Conservation (phyloP, 2,113 vertebrate genomes). For the Daubentonia madagascariensis region DNA sequence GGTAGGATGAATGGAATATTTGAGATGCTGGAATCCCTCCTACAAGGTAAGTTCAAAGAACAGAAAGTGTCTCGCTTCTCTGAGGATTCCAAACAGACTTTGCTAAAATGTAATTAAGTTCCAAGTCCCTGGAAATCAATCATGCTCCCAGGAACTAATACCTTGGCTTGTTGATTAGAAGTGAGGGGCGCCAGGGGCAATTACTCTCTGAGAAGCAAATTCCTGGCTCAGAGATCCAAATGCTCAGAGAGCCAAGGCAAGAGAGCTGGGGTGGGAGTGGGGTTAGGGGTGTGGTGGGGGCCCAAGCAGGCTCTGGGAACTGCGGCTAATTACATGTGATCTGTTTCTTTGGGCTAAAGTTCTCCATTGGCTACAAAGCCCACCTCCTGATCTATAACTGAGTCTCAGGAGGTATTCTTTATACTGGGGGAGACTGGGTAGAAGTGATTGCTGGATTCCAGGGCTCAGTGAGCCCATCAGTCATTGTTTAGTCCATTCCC, state of each 20-base stretch:
- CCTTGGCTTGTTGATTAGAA: constrained; percentile 80
- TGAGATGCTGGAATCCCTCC: constrained; percentile 69
- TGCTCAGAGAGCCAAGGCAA: constrained; percentile 67
- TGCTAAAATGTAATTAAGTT: constrained; percentile 83
- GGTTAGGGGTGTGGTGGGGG: background rate
- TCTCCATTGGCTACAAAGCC: constrained; percentile 37
- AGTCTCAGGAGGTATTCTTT: background rate
- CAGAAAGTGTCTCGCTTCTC: constrained; percentile 72
- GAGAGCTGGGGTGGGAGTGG: background rate
- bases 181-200: constrained; percentile 77
- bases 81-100: constrained; percentile 78
- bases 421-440: background rate
- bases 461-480: background rate
- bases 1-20: constrained; percentile 75
- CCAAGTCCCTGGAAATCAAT: constrained; percentile 85
- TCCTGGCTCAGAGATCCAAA: constrained; percentile 61
- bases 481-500: background rate
- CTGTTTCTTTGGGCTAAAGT: constrained; percentile 63
- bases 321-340: constrained; percentile 71
- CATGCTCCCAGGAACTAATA: constrained; percentile 79
- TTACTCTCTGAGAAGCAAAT: constrained; percentile 72
- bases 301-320: background rate
- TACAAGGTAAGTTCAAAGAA: constrained; percentile 75
- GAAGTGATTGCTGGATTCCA: background rate
- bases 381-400: background rate